Evolutionary conservation across 1,140 invertebrate species (phyloP).

Genomic region (Heterodera schachtii): DNA sequence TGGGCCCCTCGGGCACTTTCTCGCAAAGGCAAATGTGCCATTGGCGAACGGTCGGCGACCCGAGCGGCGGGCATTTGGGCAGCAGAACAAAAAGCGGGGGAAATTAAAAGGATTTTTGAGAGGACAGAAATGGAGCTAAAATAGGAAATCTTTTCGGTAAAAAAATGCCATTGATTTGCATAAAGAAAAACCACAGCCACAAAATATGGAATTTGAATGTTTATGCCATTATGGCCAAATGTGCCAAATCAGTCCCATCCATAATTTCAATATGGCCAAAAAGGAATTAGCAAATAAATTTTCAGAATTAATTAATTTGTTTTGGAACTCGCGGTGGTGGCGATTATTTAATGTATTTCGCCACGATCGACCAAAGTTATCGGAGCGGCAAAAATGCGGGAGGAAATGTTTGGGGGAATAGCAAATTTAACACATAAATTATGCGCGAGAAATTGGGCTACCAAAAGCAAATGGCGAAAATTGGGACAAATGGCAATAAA

Average conservation of each 20-base stretch:
- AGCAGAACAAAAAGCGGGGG: not conserved
- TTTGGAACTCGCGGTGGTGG: no score
- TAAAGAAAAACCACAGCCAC: no score
- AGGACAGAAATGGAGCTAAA: not conserved
- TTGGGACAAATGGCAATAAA: not conserved
- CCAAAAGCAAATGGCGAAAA: not conserved
- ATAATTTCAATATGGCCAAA: no score
- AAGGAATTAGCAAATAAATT: no score
- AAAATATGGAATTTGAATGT: no score
- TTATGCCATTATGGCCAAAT: no score
- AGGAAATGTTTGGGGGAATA: not conserved
- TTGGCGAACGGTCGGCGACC: constrained; percentile 11
- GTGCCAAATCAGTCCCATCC: no score
- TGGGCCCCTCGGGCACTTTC: not conserved
- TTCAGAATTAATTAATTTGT: no score
- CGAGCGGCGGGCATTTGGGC: not conserved
- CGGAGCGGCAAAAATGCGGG: no score
- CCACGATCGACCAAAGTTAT: not conserved
- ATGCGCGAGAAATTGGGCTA: constrained; percentile 1
- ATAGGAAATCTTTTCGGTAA: not conserved
- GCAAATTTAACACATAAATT: not conserved
- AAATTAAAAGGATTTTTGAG: not conserved
- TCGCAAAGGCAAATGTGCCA: not conserved
- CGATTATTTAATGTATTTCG: not conserved
- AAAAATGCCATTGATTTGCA: no score